These are phyloP conservation scores for Chrosomus eos DNA, from an alignment of 2,797 vertebrate genomes.

Conservation along the genomic window DNA sequence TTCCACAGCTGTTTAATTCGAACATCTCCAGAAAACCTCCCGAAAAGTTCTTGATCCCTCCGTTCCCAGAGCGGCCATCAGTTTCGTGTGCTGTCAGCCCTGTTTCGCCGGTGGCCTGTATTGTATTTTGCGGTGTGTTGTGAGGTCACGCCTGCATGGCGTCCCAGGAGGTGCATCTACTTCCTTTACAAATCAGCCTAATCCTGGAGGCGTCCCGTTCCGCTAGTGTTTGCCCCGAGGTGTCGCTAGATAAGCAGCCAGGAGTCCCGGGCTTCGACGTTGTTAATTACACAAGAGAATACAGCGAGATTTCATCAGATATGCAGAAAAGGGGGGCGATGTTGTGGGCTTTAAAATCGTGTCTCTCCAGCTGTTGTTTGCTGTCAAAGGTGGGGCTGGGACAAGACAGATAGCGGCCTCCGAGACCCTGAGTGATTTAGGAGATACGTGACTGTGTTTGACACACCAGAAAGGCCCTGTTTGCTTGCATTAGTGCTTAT, in stretches of 20 bases:
- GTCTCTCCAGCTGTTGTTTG: constrained; percentile 38
- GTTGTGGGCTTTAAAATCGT: neutral
- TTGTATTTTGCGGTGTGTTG: constrained; percentile 10
- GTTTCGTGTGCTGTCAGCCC: constrained; percentile 34
- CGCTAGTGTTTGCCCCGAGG: neutral
- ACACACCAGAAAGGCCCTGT: neutral
- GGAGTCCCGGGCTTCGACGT: neutral
- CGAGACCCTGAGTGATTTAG: constrained; percentile 28
- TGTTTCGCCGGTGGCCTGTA: constrained; percentile 1
- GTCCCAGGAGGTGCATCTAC: constrained; percentile 20
- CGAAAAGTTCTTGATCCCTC: neutral
- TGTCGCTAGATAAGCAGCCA: constrained; percentile 47
- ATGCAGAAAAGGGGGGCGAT: neutral
- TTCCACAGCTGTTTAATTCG: constrained; percentile 20
- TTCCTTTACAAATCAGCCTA: constrained; percentile 49
- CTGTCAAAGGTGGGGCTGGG: constrained; percentile 43
- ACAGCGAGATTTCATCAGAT: constrained; percentile 37
- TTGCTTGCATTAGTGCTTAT: constrained; percentile 12
- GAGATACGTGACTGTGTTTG: constrained; percentile 25
- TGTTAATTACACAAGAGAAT: constrained; percentile 47
- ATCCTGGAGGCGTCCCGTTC: constrained; percentile 11
- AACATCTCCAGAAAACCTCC: constrained; percentile 1
- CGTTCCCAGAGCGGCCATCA: constrained; percentile 24
- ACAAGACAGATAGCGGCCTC: constrained; percentile 20
- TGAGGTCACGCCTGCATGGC: constrained; percentile 21